These are phyloP conservation scores for Hemicrepidius hirtus DNA, from an alignment of 2,888 invertebrate genomes.

Conservation along the genomic window DNA sequence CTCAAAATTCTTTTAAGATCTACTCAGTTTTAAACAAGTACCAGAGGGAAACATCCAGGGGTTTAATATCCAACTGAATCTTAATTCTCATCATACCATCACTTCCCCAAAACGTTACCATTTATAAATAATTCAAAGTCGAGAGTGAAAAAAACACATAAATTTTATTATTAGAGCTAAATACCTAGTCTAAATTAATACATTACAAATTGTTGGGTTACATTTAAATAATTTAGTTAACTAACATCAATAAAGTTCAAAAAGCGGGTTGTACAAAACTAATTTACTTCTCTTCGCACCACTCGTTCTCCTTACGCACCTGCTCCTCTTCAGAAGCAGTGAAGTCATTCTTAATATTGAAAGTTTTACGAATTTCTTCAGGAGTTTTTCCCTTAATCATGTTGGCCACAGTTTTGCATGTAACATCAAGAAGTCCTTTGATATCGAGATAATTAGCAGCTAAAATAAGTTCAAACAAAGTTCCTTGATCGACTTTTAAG, in stretches of 20 bases:
- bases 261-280: constrained; percentile 9
- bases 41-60: too few species aligned
- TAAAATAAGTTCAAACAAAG: constrained; percentile 95
- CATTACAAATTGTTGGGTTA: too few species aligned
- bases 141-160: too few species aligned
- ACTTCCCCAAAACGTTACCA: too few species aligned
- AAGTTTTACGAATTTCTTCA: constrained; percentile 96
- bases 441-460: constrained; percentile 98
- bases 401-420: constrained; percentile 98
- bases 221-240: constrained; percentile 7
- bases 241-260: constrained; percentile 13
- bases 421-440: constrained; percentile 95
- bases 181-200: too few species aligned
- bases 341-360: constrained; percentile 98
- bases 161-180: too few species aligned
- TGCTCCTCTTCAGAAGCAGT: constrained; percentile 98
- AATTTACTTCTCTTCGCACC: constrained; percentile 90
- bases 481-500: constrained; percentile 98
- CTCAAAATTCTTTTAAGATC: too few species aligned
- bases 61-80: too few species aligned
- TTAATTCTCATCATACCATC: too few species aligned
- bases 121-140: too few species aligned
- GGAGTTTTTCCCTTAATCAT: constrained; percentile 99
- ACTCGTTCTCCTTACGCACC: constrained; percentile 96
- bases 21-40: too few species aligned